A percentile compares a stretch with the other conserved stretches of the same genome.
Conservation (phyloP, 1,140 invertebrate genomes). For the Drosophila ercepeae region DNA sequence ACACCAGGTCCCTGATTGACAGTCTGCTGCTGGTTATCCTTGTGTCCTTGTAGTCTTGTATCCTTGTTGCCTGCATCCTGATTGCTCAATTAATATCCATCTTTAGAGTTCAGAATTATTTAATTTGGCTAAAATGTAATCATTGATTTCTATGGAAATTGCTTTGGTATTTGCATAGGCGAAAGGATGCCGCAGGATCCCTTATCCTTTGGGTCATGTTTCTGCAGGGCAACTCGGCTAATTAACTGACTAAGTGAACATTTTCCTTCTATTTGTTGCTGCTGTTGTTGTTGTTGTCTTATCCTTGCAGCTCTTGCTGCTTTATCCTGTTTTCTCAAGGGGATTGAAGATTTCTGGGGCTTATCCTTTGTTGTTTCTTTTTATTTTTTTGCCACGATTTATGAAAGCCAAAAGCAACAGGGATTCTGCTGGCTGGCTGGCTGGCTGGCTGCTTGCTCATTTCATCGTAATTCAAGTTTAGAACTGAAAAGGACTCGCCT, state of each 20-base stretch:
- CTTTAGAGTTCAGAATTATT: neutral
- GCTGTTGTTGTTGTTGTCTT: neutral
- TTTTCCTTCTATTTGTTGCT: too few species aligned
- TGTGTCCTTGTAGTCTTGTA: too few species aligned
- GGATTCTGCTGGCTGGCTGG: too few species aligned
- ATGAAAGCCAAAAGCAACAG: slow-evolving; percentile 18
- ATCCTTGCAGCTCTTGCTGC: neutral
- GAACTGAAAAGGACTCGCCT: slow-evolving; percentile 7
- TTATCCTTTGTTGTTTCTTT: slow-evolving; percentile 21
- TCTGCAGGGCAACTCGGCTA: slow-evolving; percentile 14
- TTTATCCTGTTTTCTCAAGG: slow-evolving; percentile 18
- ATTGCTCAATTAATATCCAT: slow-evolving; percentile 45
- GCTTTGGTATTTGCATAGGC: slow-evolving; percentile 37
- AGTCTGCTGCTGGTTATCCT: slow-evolving; percentile 16
- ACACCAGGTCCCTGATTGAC: neutral
- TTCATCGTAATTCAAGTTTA: slow-evolving; percentile 57
- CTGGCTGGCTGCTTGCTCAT: slow-evolving; percentile 40
- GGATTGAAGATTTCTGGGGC: slow-evolving; percentile 10
- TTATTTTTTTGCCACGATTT: slow-evolving; percentile 50
- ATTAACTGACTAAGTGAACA: slow-evolving; percentile 48
- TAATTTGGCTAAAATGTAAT: neutral
- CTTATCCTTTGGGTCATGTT: neutral
- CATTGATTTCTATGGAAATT: neutral
- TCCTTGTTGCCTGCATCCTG: slow-evolving; percentile 8
- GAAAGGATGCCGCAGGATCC: neutral